A percentile compares a stretch with the other conserved stretches of the same genome.
phyloP scores from a whole-genome alignment of 2,797 vertebrate genomes.

The Tenualosa ilisha region DNA sequence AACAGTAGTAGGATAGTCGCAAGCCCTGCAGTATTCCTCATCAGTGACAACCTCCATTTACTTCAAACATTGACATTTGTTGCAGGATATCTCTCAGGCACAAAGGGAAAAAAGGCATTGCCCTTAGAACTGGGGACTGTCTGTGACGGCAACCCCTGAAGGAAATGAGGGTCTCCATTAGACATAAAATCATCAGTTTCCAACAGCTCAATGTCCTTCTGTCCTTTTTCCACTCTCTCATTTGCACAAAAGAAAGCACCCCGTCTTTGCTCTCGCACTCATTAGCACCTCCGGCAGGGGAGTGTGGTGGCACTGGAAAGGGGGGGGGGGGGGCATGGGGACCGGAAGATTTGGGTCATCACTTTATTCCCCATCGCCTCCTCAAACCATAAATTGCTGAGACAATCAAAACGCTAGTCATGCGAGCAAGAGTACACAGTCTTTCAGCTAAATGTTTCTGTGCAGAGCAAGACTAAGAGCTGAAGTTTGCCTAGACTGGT shows the following conservation, averaged over 20 bases:
- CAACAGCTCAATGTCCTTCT: not conserved
- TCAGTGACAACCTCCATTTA: not conserved
- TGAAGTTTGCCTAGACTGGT: conserved; percentile 33
- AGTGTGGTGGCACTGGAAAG: not conserved
- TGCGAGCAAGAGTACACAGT: conserved; percentile 44
- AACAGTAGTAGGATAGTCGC: not conserved
- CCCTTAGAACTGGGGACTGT: not conserved
- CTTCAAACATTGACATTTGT: not conserved
- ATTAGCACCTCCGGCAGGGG: conserved; percentile 16
- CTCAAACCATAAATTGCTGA: conserved; percentile 44
- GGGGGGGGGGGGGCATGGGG: not conserved
- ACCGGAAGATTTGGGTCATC: conserved; percentile 43
- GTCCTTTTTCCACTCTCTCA: not conserved
- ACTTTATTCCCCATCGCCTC: conserved; percentile 37
- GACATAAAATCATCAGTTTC: not conserved
- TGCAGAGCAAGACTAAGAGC: conserved; percentile 42
- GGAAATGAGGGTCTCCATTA: not conserved
- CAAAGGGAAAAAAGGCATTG: not conserved
- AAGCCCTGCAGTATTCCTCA: not conserved
- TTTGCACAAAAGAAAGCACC: not conserved
- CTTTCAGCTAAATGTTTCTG: conserved; percentile 41
- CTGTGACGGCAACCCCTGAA: not conserved
- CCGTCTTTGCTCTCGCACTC: not conserved
- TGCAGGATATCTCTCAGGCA: not conserved
- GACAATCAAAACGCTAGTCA: conserved; percentile 46